Percentiles rank a stretch among this genome's conserved stretches.
These are phyloP conservation scores for Loxodonta africana DNA, from an alignment of 2,113 vertebrate genomes.

Conservation along the genomic window DNA sequence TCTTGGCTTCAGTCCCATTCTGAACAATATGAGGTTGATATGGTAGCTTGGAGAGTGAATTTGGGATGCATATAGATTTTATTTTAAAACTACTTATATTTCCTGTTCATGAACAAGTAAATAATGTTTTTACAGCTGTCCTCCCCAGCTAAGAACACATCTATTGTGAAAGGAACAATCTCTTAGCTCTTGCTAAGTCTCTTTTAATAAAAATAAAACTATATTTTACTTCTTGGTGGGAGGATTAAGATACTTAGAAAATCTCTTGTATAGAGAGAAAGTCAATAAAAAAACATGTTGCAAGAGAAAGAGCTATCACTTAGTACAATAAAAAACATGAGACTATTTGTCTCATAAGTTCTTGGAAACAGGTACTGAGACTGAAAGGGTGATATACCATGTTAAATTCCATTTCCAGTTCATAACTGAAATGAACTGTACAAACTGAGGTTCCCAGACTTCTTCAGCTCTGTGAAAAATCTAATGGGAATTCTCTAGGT, in stretches of 20 bases:
- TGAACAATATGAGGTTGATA: conserved; percentile 77
- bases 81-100: conserved; percentile 79
- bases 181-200: conserved; percentile 50
- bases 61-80: conserved; percentile 79
- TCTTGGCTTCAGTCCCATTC: conserved; percentile 77
- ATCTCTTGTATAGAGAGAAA: conserved; percentile 11
- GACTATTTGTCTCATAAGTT: conserved; percentile 37
- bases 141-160: conserved; percentile 32
- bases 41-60: conserved; percentile 74
- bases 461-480: neutral
- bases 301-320: no score
- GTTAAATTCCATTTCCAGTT: neutral
- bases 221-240: conserved; percentile 54
- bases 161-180: conserved; percentile 50
- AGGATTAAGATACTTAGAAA: conserved; percentile 71
- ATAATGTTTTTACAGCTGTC: conserved; percentile 56
- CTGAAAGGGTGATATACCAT: neutral
- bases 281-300: conserved; percentile 35
- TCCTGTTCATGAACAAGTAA: conserved; percentile 71
- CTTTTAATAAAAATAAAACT: conserved; percentile 69
- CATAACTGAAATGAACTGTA: neutral
- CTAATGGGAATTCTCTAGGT: neutral
- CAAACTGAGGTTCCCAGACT: neutral
- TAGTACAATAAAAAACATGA: neutral
- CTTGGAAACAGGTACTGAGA: neutral